Conservation (phyloP, 2,113 vertebrate genomes). For the Cyanistes caeruleus region DNA sequence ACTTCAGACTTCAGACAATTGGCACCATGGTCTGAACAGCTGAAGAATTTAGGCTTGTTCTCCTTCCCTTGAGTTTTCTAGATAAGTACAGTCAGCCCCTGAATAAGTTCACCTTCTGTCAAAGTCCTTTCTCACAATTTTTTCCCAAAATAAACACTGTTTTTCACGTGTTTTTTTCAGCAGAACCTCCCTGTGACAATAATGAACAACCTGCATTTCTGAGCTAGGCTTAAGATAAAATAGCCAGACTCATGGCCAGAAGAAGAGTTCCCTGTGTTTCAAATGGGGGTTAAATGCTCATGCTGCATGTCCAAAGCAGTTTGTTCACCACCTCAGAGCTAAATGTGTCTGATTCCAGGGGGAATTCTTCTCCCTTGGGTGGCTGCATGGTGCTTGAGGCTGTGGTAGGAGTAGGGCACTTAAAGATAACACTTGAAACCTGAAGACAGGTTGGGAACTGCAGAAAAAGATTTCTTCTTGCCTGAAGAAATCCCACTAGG, state of each 20-base stretch:
- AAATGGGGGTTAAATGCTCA: rapidly evolving
- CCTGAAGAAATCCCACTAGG: background rate
- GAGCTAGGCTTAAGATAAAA: background rate
- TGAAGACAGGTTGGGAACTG: background rate
- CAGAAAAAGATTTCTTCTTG: background rate
- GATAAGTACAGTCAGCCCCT: background rate
- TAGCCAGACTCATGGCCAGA: background rate
- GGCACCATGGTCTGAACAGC: background rate
- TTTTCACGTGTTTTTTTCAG: background rate
- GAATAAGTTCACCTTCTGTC: background rate
- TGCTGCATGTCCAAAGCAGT: background rate
- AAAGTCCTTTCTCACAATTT: background rate
- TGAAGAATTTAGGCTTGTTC: background rate
- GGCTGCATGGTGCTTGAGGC: background rate
- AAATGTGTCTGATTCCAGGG: background rate
- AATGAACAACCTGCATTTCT: background rate
- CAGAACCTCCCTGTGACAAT: background rate
- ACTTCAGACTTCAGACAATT: background rate
- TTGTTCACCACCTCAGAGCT: background rate
- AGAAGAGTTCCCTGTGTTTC: background rate
- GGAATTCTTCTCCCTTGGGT: background rate
- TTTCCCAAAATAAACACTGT: background rate
- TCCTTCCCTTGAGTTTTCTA: background rate
- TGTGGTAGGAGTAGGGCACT: background rate
- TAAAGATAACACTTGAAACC: background rate